These are phyloP conservation scores for Saccostrea cuccullata DNA, from an alignment of 1,140 invertebrate genomes.

Conservation along the genomic window DNA sequence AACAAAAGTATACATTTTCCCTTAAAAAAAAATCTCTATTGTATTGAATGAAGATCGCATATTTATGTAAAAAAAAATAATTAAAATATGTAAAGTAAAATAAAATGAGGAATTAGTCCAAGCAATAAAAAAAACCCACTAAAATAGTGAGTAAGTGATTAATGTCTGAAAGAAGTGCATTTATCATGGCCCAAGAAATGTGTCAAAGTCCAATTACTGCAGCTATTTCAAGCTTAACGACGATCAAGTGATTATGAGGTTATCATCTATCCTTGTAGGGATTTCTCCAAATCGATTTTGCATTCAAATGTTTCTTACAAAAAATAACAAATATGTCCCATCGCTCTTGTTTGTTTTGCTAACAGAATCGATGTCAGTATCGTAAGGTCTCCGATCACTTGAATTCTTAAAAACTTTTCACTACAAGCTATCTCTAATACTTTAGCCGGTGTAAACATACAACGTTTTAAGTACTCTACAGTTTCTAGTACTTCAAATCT, in stretches of 20 bases:
- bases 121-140: no score
- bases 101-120: no score
- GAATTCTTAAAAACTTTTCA: background rate
- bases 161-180: background rate
- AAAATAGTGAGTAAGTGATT: background rate
- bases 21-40: no score
- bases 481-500: no score
- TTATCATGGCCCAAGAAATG: background rate
- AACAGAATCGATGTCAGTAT: background rate
- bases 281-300: slow-evolving; percentile 15
- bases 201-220: background rate
- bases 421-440: background rate
- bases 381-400: background rate
- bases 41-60: no score
- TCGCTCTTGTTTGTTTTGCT: background rate
- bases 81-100: no score
- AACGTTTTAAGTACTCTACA: background rate
- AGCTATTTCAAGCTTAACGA: background rate
- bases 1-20: no score
- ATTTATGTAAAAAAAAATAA: no score
- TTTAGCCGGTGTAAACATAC: background rate
- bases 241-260: background rate
- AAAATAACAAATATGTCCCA: background rate
- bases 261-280: background rate
- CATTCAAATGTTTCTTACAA: slow-evolving; percentile 6